Base-by-base conservation (phyloP, 2,888 invertebrate genomes). In the Lithophane leautieri region DNA sequence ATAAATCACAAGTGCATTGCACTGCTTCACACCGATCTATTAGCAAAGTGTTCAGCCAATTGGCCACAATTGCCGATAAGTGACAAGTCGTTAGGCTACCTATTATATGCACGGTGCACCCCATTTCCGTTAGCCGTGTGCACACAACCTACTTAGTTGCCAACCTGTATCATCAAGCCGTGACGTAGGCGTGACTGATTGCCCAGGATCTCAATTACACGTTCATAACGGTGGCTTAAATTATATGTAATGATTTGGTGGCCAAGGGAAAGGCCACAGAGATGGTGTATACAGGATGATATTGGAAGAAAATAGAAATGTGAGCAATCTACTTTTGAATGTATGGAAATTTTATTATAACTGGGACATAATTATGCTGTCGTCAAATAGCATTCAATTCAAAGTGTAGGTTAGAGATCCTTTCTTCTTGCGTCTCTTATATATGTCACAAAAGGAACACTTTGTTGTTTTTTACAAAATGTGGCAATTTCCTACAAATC, bases 21-120 rank as follows among this genome's bases (percentile, higher is more conserved):
- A 74, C 70, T 73, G 70, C 70, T 69, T 67, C 47, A 81, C 74
- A 80, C 47, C 25, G 47, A 91, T 81, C 84, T 88, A 70, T 75
- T 74, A 74, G 54, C 71, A 71, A 77, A 11, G 69, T 76, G 52
- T 75, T 68, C 69, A 71, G 65, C 25, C 61, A 77, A 83, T 81
- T 82, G 77, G 44, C 44, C 40, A 67, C 77, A 84, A 84, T 81
- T 81, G 73, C 42, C 40, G 47, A 22, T 71, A 70, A 84, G 63
- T 84, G 67, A 75, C 67, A 75, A 70, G 28, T 62, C 56, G 40
- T 22, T 60, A 70, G 34, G 44, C 44, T 47, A 58, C 16, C 50
- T 52, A 66, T 66, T 74, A 81, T n/a, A 76, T 56, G 82, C 69
- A 82, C 77, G 12, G 22, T 63, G 82, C 68, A 76, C 62, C n/a